Evolutionary conservation across 2,888 invertebrate genomes (phyloP), one percentile per base, ranked within the genome.

Genomic region (Cyclophora albipunctata): DNA sequence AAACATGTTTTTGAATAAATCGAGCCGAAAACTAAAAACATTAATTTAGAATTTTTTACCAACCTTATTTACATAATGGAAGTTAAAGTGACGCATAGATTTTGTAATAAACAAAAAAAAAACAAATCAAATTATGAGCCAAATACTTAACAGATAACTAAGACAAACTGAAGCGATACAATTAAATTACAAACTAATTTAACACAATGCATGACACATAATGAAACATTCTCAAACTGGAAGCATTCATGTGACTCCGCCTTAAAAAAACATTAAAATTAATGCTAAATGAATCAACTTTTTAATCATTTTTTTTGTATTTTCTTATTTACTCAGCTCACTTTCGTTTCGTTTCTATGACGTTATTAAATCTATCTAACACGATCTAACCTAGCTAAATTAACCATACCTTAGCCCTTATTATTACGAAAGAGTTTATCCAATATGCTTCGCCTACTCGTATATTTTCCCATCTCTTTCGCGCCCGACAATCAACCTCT

Each of bases 181-280:
- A 73, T 75, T 70, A 76, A 78, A 72, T 77, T 84, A 84, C 73
- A 63, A 76, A 61, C 56, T 59, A 61, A 61, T 58, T 58, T 57
- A 61, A 56, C 59, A 61, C 59, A 81, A 79, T 73, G 81, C 76
- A 81, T 83, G 83, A 86, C 77, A 80, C 75, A 75, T 76, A 76
- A 73, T 71, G 65, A 68, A 67, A 67, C 64, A 58, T 62, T 61
- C 55, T 72, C 73, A 69, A 75, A 78, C 69, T 83, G 83, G 83
- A 86, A 84, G 83, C 82, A 78, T 77, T 80, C 76, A 70, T 71
- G 80, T 77, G 81, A 82, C 78, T 77, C 72, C 71, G 73, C 73
- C 71, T 71, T 74, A 72, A 68, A 72, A 59, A 69, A 74, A 69
- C 69, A 71, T 70, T 67, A 70, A 72, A 68, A 61, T 67, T 73